A percentile compares a stretch with the other conserved stretches of the same genome.
Evolutionary conservation across 1,140 invertebrate genomes (phyloP).

Genomic region (Nautilus pompilius): DNA sequence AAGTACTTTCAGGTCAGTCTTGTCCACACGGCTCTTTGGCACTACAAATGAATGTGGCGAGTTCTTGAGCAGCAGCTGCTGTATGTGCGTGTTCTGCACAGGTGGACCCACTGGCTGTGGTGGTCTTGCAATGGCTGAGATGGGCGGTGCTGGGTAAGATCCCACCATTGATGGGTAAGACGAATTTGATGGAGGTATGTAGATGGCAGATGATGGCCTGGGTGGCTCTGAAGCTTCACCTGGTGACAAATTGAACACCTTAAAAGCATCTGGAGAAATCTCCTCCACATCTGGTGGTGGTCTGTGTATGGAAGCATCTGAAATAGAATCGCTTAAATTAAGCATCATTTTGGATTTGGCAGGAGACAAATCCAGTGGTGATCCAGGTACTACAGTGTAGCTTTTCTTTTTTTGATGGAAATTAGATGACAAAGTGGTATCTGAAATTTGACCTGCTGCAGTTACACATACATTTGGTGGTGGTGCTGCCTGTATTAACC

Average conservation of each 20-base stretch:
- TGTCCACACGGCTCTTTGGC: background rate
- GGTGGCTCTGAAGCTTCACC: no score
- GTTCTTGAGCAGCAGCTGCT: background rate
- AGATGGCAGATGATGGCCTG: no score
- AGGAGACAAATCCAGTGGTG: background rate
- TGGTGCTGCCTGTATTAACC: no score
- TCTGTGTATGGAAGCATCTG: no score
- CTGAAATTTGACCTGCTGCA: no score
- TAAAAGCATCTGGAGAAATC: background rate
- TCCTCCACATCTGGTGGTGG: background rate
- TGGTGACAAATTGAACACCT: slow-evolving; percentile 1
- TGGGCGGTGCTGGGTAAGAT: background rate
- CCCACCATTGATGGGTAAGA: background rate
- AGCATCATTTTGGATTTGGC: background rate
- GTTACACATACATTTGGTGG: no score
- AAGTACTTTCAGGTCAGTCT: background rate
- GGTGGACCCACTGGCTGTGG: background rate
- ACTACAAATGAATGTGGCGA: no score
- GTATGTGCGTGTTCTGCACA: background rate
- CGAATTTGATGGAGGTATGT: no score
- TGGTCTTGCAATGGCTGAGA: no score
- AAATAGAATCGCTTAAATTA: no score
- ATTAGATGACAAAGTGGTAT: no score
- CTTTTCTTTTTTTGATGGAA: background rate
- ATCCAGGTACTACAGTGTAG: background rate